These are phyloP conservation scores for Centrocercus urophasianus DNA, from an alignment of 2,113 vertebrate genomes.

Conservation along the genomic window DNA sequence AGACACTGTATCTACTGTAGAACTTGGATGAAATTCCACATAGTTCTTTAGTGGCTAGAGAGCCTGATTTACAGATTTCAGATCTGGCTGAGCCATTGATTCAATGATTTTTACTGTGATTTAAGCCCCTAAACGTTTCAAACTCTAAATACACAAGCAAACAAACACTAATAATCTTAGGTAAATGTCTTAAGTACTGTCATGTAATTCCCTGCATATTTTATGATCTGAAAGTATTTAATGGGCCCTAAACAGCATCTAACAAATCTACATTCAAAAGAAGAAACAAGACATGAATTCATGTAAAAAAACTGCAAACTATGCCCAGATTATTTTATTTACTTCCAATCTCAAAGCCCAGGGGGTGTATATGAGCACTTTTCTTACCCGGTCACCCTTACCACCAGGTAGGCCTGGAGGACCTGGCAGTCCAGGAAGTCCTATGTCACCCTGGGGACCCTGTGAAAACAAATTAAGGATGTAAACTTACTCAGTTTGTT, in stretches of 20 bases:
- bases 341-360: not conserved
- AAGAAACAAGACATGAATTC: not conserved
- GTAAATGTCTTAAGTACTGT: not conserved
- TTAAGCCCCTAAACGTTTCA: not conserved
- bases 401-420: constrained; percentile 88
- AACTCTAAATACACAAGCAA: not conserved
- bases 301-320: not conserved
- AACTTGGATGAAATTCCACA: not conserved
- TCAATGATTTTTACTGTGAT: not conserved
- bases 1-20: not conserved
- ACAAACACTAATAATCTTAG: not conserved
- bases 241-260: not conserved
- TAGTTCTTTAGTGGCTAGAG: not conserved
- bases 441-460: constrained; percentile 90
- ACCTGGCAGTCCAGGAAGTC: constrained; percentile 91
- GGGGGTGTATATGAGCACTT: not conserved
- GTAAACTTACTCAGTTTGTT: not conserved
- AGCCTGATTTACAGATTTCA: not conserved
- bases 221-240: not conserved
- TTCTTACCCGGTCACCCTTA: constrained; percentile 93
- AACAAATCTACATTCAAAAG: not conserved
- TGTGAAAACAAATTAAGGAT: constrained; percentile 73
- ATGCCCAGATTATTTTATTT: not conserved
- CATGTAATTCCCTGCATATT: not conserved
- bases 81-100: not conserved